Base-by-base conservation (phyloP, 1,140 invertebrate genomes). In the Schlechtendalia chinensis region DNA sequence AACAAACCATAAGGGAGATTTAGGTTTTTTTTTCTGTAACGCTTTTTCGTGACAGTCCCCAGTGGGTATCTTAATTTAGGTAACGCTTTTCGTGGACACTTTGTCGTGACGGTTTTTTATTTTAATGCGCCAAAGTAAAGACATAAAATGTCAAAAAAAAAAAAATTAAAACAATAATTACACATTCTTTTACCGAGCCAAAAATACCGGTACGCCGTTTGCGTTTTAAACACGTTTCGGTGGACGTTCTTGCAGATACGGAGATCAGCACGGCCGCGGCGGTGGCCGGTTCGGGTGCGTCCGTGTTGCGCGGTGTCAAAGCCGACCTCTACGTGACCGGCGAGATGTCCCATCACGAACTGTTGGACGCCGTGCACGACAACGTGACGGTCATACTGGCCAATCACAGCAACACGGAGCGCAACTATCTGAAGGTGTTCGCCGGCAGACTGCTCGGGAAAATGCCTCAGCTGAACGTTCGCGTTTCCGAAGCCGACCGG, bases 281-380 rank as follows among this genome's bases (percentile, higher is more conserved):
- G 0, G 98, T 96, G 87, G 95, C 95, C 65, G 97, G 97, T 0
- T 94, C 96, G 10, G 96, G 97, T 12, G 86, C 87, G 12, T 92
- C 92, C 2, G 87, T 96, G 19, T 86, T 98, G 4, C 90, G 89
- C 82, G 89, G 89, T 27, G 86, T 91, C 0, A 81, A 86, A 39
- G 93, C 92, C 14, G 95, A 97, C 87, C 86, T 98, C 0, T 94
- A 93, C 83, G 85, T 98, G 5, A 98, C 96, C 10, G 91, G 97
- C 22, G 97, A 98, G 88, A 98, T 98, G 96, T 89, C 93, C 6
- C 97, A 99, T 87, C 97, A 98, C 85, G 96, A 98, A 79, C 85
- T 98, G 0, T 87, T 98, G n/a, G 94, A 98, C 84, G 93, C 92
- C 1, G 89, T 90, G 24, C 93, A 96, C 83, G 88, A 87, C 81